A percentile compares a stretch with the other conserved stretches of the same genome.
Conservation (phyloP, 2,888 invertebrate genomes). For the Nephrotoma guestfalica region DNA sequence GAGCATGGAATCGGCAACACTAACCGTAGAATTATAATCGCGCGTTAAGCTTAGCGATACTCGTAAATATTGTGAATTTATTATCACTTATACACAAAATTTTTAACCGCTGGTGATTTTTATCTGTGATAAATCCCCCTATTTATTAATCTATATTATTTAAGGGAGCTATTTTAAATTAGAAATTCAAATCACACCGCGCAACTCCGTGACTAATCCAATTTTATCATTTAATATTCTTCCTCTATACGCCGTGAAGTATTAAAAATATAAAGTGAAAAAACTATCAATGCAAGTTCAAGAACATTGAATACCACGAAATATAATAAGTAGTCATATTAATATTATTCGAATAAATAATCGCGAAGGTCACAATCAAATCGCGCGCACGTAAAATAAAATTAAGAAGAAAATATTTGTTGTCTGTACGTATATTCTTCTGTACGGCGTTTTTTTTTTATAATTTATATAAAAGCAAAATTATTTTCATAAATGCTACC, state of each 20-base stretch:
- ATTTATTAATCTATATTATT: not conserved
- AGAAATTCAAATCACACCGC: not conserved
- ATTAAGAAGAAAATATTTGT: not conserved
- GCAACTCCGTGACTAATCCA: not conserved
- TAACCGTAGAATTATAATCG: not conserved
- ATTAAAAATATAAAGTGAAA: not conserved
- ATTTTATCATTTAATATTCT: not conserved
- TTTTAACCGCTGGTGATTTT: not conserved
- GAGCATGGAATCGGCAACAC: not conserved
- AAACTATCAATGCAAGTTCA: not conserved
- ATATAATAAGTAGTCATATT: not conserved
- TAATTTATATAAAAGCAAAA: not conserved
- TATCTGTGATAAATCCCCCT: not conserved
- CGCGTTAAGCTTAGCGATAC: not conserved
- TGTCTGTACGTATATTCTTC: not conserved
- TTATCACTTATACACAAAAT: not conserved
- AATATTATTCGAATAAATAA: not conserved
- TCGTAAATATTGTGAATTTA: not conserved
- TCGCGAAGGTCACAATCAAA: not conserved
- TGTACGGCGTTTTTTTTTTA: not conserved
- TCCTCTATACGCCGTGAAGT: not conserved
- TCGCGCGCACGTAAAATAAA: not conserved
- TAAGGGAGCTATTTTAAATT: not conserved
- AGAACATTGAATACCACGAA: not conserved
- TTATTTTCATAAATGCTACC: not conserved